These are phyloP conservation scores for Cerastis rubricosa DNA, from an alignment of 2,888 invertebrate genomes.

Conservation along the genomic window DNA sequence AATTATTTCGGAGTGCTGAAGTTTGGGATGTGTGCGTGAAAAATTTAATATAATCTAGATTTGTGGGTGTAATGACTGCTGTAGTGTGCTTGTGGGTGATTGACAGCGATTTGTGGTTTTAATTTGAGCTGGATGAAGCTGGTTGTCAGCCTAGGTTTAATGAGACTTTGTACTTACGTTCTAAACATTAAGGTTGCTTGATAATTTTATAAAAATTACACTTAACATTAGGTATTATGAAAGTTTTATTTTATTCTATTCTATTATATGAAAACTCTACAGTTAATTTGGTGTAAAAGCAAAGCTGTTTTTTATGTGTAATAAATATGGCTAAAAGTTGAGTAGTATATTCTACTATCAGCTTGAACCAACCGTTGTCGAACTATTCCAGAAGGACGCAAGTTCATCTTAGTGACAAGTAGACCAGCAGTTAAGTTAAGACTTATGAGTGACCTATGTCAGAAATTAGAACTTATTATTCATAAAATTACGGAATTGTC, in stretches of 20 bases:
- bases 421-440: no score
- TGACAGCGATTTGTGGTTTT: background rate
- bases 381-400: no score
- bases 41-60: conserved; percentile 35
- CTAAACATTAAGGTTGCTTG: background rate
- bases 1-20: conserved; percentile 43
- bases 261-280: no score
- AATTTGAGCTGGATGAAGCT: background rate
- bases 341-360: background rate
- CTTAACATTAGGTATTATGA: background rate
- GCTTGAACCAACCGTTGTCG: no score
- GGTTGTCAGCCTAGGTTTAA: background rate
- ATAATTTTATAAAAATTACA: background rate
- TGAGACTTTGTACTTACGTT: background rate
- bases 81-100: background rate
- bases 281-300: background rate
- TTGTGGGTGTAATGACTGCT: conserved; percentile 23
- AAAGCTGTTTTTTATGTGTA: background rate
- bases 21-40: conserved; percentile 32
- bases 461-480: no score
- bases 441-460: no score
- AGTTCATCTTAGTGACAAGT: no score
- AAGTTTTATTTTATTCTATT: no score
- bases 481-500: no score
- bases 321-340: background rate